Conservation (phyloP, 2,888 invertebrate genomes). For the Caenorhabditis drosophilae region DNA sequence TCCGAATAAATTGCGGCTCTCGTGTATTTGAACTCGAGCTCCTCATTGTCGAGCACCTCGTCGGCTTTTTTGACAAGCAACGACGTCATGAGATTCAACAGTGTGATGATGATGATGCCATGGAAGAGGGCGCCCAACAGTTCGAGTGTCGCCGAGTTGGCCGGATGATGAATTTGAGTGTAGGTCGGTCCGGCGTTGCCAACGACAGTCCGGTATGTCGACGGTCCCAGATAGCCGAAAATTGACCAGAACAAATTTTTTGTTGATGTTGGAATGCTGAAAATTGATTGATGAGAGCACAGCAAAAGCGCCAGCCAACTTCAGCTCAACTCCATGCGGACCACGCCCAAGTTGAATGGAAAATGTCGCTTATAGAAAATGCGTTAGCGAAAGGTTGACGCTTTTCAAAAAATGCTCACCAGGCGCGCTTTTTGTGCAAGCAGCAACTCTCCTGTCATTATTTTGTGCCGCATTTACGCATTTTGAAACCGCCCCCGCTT, state of each 20-base stretch:
- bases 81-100: constrained; percentile 64
- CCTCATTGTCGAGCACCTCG: constrained; percentile 61
- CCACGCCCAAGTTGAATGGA: no score
- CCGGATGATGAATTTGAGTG: constrained; percentile 15
- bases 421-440: no score
- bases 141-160: constrained; percentile 38
- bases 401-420: no score
- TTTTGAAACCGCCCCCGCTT: no score
- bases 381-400: no score
- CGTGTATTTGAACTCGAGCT: constrained; percentile 62
- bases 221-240: constrained; percentile 57
- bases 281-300: constrained; percentile 7
- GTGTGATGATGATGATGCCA: constrained; percentile 52
- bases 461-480: no score
- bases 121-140: constrained; percentile 51
- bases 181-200: constrained; percentile 50
- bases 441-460: no score
- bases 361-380: no score
- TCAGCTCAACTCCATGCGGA: no score
- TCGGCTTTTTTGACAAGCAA: constrained; percentile 59
- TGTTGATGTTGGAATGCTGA: constrained; percentile 14
- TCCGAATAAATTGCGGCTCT: constrained; percentile 56
- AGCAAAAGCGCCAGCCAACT: no score
- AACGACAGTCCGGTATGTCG: constrained; percentile 28
- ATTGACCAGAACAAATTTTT: constrained; percentile 59